These are phyloP conservation scores for Heliconius ismenius DNA, from an alignment of 2,888 invertebrate genomes.

Conservation along the genomic window DNA sequence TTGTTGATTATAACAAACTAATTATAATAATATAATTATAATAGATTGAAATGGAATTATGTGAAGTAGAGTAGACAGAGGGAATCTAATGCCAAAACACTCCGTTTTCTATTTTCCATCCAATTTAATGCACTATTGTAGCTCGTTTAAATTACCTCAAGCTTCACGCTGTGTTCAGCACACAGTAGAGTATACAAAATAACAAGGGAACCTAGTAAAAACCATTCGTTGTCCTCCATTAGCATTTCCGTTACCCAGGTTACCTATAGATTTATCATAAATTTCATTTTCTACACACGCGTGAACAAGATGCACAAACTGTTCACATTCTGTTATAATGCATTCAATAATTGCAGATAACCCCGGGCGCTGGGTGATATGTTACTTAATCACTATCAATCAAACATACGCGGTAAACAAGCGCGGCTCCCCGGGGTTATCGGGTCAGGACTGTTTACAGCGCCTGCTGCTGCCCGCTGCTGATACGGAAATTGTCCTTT, in stretches of 20 bases:
- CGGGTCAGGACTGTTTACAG: constrained; percentile 47
- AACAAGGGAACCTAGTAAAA: too few species aligned
- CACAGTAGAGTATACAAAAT: too few species aligned
- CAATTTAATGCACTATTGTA: neutral
- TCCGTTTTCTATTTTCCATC: neutral
- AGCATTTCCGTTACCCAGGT: too few species aligned
- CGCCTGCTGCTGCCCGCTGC: constrained; percentile 33
- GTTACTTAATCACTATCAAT: constrained; percentile 66
- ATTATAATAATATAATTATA: too few species aligned
- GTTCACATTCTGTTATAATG: constrained; percentile 46
- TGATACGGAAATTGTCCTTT: constrained; percentile 52
- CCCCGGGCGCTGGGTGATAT: constrained; percentile 51
- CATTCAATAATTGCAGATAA: constrained; percentile 54
- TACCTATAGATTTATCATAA: neutral
- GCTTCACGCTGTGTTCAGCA: too few species aligned
- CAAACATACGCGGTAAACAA: constrained; percentile 69
- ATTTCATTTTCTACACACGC: neutral
- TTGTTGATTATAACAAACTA: too few species aligned
- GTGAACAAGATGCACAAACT: constrained; percentile 47
- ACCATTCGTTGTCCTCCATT: too few species aligned
- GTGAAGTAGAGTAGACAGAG: neutral
- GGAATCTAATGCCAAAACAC: neutral
- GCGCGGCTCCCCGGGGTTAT: constrained; percentile 58
- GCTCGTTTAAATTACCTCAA: too few species aligned
- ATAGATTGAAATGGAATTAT: too few species aligned